Percentiles rank a stretch among this genome's conserved stretches.
These are phyloP conservation scores for Cepaea nemoralis DNA, from an alignment of 1,140 invertebrate species.

Conservation along the genomic window DNA sequence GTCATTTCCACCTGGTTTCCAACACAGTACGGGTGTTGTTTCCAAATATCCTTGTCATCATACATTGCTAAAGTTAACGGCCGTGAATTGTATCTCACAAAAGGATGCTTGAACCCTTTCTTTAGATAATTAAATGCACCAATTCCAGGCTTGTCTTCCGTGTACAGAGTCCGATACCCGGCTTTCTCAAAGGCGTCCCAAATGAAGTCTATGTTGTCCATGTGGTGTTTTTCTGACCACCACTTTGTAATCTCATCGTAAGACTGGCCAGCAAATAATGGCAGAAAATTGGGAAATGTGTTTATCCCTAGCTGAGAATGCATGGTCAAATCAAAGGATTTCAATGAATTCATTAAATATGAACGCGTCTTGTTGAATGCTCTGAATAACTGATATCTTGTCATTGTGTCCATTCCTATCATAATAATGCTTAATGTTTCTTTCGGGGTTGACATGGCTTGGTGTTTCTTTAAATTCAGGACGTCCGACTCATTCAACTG, in stretches of 20 bases:
- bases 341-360: not conserved
- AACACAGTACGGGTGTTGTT: not conserved
- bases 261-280: not conserved
- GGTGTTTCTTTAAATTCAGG: not conserved
- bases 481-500: not conserved
- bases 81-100: not conserved
- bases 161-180: not conserved
- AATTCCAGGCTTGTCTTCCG: not conserved
- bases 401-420: not conserved
- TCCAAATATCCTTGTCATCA: not conserved
- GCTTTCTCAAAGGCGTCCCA: not conserved
- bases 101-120: not conserved
- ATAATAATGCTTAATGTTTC: constrained; percentile 12
- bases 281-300: constrained; percentile 3
- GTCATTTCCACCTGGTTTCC: not conserved
- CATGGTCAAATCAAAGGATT: not conserved
- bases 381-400: not conserved
- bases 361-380: not conserved
- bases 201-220: not conserved
- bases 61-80: constrained; percentile 2
- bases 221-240: not conserved
- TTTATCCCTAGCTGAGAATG: not conserved
- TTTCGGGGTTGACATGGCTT: not conserved
- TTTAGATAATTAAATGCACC: constrained; percentile 5
- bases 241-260: not conserved